Base-by-base conservation (phyloP, 1,140 invertebrate genomes). In the Ctenoplectra terminalis region DNA sequence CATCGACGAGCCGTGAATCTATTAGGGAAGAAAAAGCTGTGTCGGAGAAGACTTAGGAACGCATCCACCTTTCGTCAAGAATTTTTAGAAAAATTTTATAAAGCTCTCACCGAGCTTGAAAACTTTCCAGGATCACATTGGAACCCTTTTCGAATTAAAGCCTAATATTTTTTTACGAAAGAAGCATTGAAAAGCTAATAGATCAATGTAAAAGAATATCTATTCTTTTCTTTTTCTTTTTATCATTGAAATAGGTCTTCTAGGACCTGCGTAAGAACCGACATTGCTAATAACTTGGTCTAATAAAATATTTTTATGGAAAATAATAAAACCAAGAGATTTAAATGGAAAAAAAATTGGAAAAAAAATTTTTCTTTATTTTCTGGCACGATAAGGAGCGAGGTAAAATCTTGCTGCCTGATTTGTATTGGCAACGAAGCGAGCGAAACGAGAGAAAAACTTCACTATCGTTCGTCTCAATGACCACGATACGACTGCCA, bases 401-500 rank as follows among this genome's bases (percentile, higher is more conserved):
- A 15, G 26, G 26, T 29, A 64, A n/a, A 17, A 64, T 64, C 61
- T 13, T n/a, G 23, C n/a, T 20, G 11, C 37, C 37, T 58, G 58
- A 84, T 77, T 66, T 77, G 66, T 71, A 56, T n/a, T 23, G 23
- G 15, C 43, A 43, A 52, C n/a, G 20, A 75, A 26, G 54, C 52
- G 46, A 20, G 17, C 6, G n/a, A 15, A 60, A 71, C 17, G 48
- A 26, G 20, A 15, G 13, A 73, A 50, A 37, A 43, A 15, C 23
- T n/a, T 20, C 40, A 26, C 34, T 76, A n/a, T 23, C 50, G 26
- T 40, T 37, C 17, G 13, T 40, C 2, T 20, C 26, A 67, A 26
- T 46, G 40, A 48, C 7, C 43, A 8, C 34, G 26, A 52, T 64
- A 64, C n/a, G n/a, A n/a, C n/a, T n/a, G n/a, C n/a, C n/a, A n/a